Base-by-base conservation (phyloP, 2,888 invertebrate species). In the Melinopterus prodromus region DNA sequence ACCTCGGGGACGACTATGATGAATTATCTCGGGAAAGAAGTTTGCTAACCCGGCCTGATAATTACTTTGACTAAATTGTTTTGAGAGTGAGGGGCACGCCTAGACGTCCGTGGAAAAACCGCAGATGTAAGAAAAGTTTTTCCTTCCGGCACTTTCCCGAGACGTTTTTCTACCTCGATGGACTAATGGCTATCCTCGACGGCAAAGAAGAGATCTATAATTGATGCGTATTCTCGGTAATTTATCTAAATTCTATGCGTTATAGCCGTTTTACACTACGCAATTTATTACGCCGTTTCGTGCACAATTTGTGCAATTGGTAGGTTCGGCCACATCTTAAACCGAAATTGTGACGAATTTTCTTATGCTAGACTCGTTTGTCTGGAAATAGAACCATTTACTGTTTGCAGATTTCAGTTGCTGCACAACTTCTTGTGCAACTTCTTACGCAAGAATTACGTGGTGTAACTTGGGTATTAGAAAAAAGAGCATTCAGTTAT, bases 21-120 rank as follows among this genome's bases (percentile, higher is more conserved):
- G 53, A 53, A 53, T 53, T 53, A 53, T 53, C 53, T 53, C 12
- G 53, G 53, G 53, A 53, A 53, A 53, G 53, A 53, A 53, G 53
- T 53, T 53, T 53, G 53, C 53, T 53, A 53, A 53, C 53, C 7
- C 53, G 9, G 9, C 2, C 53, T 53, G 53, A 53, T 53, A 53
- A 53, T 53, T 53, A 53, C 53, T 53, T 53, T 53, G 53, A 53
- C 53, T 53, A 53, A 53, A 53, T 53, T 53, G 53, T 53, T 53
- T 53, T 53, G 53, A 53, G 53, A 53, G 53, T 53, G 53, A 53
- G 53, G 7, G 53, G 7, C 53, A 1, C 1, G 53, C 2, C 26
- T 26, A 3, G 26, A 26, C 1, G 26, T 3, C 26, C 26, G 26
- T 26, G 26, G 26, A 26, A 26, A 53, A 53, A 53, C 53, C 53